Evolutionary conservation across 2,113 vertebrate species (phyloP).

Genomic region (Syrrhaptes paradoxus): DNA sequence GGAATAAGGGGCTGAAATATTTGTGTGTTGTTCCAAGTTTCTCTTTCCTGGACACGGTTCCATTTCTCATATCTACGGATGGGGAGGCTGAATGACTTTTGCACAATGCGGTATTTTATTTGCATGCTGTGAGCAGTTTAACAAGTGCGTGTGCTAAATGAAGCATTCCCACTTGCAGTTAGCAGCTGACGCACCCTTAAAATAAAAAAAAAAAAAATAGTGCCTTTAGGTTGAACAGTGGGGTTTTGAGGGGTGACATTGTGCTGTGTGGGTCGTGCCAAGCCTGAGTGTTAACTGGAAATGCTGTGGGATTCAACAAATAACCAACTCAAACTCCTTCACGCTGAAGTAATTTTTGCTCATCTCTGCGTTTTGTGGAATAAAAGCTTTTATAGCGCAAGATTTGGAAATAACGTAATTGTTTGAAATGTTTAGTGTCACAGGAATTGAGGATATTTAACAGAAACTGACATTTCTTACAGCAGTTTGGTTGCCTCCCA

Average conservation of each 20-base stretch:
- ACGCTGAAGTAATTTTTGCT: background rate
- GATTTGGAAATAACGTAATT: background rate
- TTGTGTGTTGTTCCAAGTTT: slow-evolving; percentile 35
- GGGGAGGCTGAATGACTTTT: slow-evolving; percentile 39
- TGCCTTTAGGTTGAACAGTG: slow-evolving; percentile 28
- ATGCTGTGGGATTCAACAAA: background rate
- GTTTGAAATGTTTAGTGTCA: background rate
- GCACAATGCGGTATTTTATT: slow-evolving; percentile 25
- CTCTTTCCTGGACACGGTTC: background rate
- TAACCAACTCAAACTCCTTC: background rate
- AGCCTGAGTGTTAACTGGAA: slow-evolving; percentile 4
- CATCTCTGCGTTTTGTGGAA: background rate
- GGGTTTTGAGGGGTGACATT: slow-evolving; percentile 24
- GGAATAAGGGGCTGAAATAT: slow-evolving; percentile 34
- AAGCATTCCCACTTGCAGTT: slow-evolving; percentile 41
- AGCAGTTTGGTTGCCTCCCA: slow-evolving; percentile 36
- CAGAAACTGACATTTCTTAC: background rate
- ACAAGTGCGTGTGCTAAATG: slow-evolving; percentile 49
- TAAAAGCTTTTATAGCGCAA: background rate
- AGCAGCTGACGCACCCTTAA: background rate
- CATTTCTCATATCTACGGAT: background rate
- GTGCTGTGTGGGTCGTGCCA: background rate
- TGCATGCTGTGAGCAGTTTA: slow-evolving; percentile 52
- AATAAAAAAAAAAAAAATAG: background rate
- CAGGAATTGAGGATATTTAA: background rate